Conservation (phyloP, 37 sponge, comb jelly and placozoan genomes). For the Bolinopsis microptera region DNA sequence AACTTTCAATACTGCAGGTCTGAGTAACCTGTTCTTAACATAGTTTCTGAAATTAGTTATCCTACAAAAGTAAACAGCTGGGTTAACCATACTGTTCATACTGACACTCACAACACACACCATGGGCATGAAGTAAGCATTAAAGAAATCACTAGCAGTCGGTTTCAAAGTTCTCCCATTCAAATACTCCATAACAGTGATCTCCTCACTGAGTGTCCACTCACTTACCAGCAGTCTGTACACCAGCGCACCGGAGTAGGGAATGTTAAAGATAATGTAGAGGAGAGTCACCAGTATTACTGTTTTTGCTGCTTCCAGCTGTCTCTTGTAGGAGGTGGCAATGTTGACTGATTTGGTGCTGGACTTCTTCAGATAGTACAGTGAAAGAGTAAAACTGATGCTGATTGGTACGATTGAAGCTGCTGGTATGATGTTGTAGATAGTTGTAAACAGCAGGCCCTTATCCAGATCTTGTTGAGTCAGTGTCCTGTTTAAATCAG, state of each 20-base stretch:
- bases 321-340: background rate
- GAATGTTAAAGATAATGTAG: conserved; percentile 12
- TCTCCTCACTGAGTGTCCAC: background rate
- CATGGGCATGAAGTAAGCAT: background rate
- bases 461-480: background rate
- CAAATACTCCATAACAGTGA: background rate
- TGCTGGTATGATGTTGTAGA: conserved; percentile 3
- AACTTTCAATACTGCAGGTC: background rate
- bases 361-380: background rate
- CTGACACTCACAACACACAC: background rate
- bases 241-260: conserved; percentile 27
- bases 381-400: background rate
- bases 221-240: background rate
- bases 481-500: background rate
- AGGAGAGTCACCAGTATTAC: background rate
- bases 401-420: background rate
- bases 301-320: conserved; percentile 13
- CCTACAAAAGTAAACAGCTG: conserved; percentile 13
- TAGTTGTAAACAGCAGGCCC: background rate
- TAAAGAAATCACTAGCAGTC: background rate
- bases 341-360: background rate
- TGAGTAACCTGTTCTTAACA: background rate
- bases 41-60: conserved; percentile 11
- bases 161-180: background rate
- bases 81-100: conserved; percentile 15